Evolutionary conservation across 1,140 invertebrate species (phyloP).

Genomic region (Acromyrmex echinatior): DNA sequence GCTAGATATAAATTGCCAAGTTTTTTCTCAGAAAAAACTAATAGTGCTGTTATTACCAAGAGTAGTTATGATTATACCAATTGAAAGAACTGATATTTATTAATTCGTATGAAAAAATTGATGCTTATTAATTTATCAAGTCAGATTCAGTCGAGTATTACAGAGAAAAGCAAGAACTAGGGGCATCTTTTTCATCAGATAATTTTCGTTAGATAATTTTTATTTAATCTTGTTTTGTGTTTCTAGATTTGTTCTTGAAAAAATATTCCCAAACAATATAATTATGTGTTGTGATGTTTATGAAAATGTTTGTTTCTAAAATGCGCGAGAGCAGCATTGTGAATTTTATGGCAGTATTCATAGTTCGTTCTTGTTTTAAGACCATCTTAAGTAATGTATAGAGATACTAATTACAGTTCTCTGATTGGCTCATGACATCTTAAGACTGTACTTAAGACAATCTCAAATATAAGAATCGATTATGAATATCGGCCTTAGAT

Average conservation of each 20-base stretch:
- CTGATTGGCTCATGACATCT: too few species aligned
- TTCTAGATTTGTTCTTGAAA: not conserved
- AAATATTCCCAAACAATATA: not conserved
- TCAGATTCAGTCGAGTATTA: not conserved
- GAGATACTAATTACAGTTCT: too few species aligned
- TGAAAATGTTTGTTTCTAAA: not conserved
- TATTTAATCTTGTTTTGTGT: not conserved
- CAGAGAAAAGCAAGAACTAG: not conserved
- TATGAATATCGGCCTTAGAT: not conserved
- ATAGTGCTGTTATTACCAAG: not conserved
- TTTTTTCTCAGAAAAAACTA: not conserved
- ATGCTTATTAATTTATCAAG: slow-evolving; percentile 1
- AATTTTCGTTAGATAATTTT: not conserved
- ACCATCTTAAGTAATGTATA: too few species aligned
- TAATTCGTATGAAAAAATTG: not conserved
- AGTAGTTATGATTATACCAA: not conserved
- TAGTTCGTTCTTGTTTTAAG: too few species aligned
- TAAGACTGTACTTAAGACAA: too few species aligned
- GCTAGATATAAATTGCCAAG: not conserved
- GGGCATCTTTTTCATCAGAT: not conserved
- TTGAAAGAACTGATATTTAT: not conserved
- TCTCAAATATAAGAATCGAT: too few species aligned
- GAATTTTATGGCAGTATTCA: too few species aligned
- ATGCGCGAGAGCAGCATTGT: not conserved
- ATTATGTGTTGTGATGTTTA: not conserved